Percentiles rank a stretch among this genome's conserved stretches.
These are phyloP conservation scores for Ctenoplectra terminalis DNA, from an alignment of 1,140 invertebrate species.

Conservation along the genomic window DNA sequence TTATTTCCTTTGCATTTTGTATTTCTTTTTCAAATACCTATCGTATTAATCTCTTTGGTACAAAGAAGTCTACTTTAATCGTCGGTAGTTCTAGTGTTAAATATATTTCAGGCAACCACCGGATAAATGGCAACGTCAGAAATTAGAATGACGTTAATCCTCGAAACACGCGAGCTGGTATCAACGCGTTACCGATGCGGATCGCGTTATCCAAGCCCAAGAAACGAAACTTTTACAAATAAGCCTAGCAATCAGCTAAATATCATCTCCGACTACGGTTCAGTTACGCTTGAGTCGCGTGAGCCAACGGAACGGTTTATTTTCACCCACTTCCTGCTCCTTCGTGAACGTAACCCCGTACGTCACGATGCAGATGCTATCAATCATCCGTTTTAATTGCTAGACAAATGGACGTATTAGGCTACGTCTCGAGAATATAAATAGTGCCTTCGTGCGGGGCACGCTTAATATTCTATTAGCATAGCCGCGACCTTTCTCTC, in stretches of 20 bases:
- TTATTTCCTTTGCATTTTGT: too few relatives aligned
- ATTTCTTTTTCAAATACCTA: too few relatives aligned
- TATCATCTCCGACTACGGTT: background rate
- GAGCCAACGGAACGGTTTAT: conserved; percentile 42
- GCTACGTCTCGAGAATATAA: conserved; percentile 68
- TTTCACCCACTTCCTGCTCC: conserved; percentile 62
- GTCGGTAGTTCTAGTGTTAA: too few relatives aligned
- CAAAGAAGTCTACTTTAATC: too few relatives aligned
- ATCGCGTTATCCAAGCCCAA: background rate
- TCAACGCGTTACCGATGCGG: too few relatives aligned
- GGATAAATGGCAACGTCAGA: background rate
- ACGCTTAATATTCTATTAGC: conserved; percentile 74
- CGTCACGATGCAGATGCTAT: conserved; percentile 60
- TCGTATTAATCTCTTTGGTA: too few relatives aligned
- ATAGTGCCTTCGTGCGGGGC: conserved; percentile 48
- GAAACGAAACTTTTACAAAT: background rate
- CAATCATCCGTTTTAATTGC: conserved; percentile 78
- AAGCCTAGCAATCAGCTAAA: background rate
- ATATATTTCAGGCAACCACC: background rate
- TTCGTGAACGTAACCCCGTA: conserved; percentile 40
- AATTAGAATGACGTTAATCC: background rate
- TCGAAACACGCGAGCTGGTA: background rate
- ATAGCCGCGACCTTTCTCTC: conserved; percentile 26
- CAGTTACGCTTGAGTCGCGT: background rate
- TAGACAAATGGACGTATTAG: conserved; percentile 76